Evolutionary conservation across 2,888 invertebrate genomes (phyloP), one percentile per base, ranked within the genome.

Genomic region (Xanthia icteritia): DNA sequence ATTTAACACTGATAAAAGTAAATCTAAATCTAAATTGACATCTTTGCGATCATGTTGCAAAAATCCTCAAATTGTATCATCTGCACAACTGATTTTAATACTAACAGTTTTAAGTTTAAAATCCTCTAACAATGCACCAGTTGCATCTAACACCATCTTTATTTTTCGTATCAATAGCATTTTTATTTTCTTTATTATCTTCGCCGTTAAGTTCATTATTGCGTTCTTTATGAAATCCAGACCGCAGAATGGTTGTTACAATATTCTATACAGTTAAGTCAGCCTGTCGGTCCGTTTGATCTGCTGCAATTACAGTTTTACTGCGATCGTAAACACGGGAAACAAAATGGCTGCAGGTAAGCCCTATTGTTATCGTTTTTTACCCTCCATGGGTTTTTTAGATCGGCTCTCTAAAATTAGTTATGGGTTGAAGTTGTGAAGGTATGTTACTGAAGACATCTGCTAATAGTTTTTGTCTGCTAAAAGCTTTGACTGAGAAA

Each of bases 291-390:
- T 83, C 70, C 92, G 92, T 95, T 95, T 95, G 95, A 96, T 95
- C 94, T 92, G 91, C 91, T 92, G 93, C 95, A 96, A 96, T 96
- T 95, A 95, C 94, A 92, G 92, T 94, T 96, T 95, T 94, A 95
- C 93, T 92, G 93, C 93, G 91, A 92, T 93, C 94, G 93, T 95
- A 95, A 96, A 95, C 92, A 93, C 89, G 91, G 92, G 90, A 89
- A 92, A 92, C 93, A 93, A 92, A 91, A 92, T 92, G 92, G 92
- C 89, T 92, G 89, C 95, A 96, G 95, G 96, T 96, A 95, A 91
- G 88, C 89, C 90, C 94, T 89, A 94, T 95, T 95, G 95, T 95
- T 91, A 91, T 90, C 85, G 89, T 92, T 92, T 93, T 93, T 92
- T 90, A 91, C 91, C 90, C 90, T 89, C 87, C 83, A 87, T 83